A percentile compares a stretch with the other conserved stretches of the same genome.
phyloP scores from a whole-genome alignment of 2,888 invertebrate species.

The Amblyjoppa fuscipennis region DNA sequence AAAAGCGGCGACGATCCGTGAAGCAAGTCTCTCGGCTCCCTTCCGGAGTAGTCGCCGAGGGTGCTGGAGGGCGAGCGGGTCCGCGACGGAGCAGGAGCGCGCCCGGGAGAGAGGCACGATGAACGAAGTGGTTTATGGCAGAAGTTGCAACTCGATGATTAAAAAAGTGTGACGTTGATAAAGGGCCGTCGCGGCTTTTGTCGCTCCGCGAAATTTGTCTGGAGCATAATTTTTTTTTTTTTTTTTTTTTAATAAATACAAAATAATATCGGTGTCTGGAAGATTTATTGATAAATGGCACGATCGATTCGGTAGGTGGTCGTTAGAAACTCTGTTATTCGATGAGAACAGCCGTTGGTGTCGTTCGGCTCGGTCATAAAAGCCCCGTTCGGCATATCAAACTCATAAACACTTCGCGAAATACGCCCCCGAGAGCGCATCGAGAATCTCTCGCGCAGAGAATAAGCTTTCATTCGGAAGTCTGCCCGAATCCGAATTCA shows the following conservation, averaged over 20 bases:
- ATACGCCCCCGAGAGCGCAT: slow-evolving; percentile 57
- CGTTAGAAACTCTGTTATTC: not conserved
- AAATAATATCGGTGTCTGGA: too few relatives aligned
- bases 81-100: not conserved
- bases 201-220: not conserved
- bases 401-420: slow-evolving; percentile 29
- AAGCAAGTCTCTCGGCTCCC: slow-evolving; percentile 9
- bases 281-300: too few relatives aligned
- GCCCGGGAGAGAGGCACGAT: not conserved
- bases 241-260: too few relatives aligned
- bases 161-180: slow-evolving; percentile 13
- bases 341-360: not conserved
- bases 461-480: slow-evolving; percentile 54
- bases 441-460: slow-evolving; percentile 49
- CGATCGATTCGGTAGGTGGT: not conserved
- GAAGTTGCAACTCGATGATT: slow-evolving; percentile 12
- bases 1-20: slow-evolving; percentile 2
- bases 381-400: slow-evolving; percentile 29
- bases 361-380: not conserved
- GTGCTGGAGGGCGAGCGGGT: not conserved
- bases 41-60: slow-evolving; percentile 17
- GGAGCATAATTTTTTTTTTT: too few relatives aligned
- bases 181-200: not conserved
- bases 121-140: not conserved
- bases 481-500: slow-evolving; percentile 45